Evolutionary conservation across 2,113 vertebrate genomes (phyloP), one percentile per base, ranked within the genome.

Genomic region (Alaudala cheleensis): DNA sequence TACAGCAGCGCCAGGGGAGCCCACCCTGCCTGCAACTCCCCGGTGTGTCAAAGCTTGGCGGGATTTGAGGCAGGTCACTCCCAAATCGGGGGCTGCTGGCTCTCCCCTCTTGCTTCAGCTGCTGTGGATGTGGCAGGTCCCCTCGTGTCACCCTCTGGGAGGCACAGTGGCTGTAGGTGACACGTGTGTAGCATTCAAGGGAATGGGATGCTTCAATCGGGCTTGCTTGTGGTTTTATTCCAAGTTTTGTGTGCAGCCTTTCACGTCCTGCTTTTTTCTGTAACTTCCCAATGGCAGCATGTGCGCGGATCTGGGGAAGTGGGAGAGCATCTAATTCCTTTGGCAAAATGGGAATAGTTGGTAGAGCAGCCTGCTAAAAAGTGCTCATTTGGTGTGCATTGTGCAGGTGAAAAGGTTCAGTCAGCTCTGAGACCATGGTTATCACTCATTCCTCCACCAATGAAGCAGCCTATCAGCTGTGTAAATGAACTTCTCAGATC

Each of bases 141-240:
- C 82, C 51, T 72, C 65, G 12, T 91, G 86, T 94, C 86, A 76
- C 64, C 81, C 54, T 91, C 91, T 92, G 92, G 93, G 95, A 95
- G 76, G 61, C 53, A 57, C 47, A 3, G 88, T 37, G 92, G 21
- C 78, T 92, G 62, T 26, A 40, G 40, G 51, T 93, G 79, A 44
- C 33, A 25, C 4, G 2, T 31, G 26, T 25, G 33, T 62, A 5
- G 16, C 57, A 86, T n/a, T 34, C 12, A 42, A 37, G 71, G 45
- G 49, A 12, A 44, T 67, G 39, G 40, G 40, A 15, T 31, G 5
- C 31, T 18, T 25, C 12, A 45, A 45, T 54, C 13, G 54, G 11
- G 5, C 44, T 81, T 61, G 16, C 19, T 70, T 10, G 4, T 28
- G 11, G 33, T 45, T 21, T 47, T 28, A 26, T 26, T 74, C 19